Percentiles rank a stretch among this genome's conserved stretches.
Evolutionary conservation across 2,113 vertebrate genomes (phyloP).

Genomic region (Prochilodus magdalenae): DNA sequence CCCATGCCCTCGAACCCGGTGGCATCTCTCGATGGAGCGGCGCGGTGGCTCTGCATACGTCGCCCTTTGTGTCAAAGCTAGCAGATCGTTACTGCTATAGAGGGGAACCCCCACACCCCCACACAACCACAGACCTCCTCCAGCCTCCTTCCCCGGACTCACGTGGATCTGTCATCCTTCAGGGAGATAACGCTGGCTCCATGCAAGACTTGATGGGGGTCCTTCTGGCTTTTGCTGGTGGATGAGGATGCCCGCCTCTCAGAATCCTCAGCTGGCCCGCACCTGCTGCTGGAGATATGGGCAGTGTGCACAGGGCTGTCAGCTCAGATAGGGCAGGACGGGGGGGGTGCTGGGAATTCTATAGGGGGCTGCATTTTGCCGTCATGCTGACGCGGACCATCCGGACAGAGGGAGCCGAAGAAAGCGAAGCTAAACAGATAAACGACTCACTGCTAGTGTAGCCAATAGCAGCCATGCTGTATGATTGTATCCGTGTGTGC

Average conservation of each 20-base stretch:
- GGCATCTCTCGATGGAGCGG: conserved; percentile 56
- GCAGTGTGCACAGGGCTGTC: background rate
- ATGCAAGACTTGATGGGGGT: conserved; percentile 60
- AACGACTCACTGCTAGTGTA: too few relatives aligned
- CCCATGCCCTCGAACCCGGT: conserved; percentile 54
- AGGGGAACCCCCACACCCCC: conserved; percentile 39
- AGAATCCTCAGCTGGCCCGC: conserved; percentile 19
- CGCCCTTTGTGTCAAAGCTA: conserved; percentile 70
- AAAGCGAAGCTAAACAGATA: too few relatives aligned
- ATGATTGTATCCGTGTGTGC: too few relatives aligned
- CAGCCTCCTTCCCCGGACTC: conserved; percentile 63
- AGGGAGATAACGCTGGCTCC: conserved; percentile 69
- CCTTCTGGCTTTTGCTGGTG: conserved; percentile 67
- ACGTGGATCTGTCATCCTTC: conserved; percentile 66
- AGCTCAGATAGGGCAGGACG: background rate
- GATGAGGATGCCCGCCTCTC: conserved; percentile 31
- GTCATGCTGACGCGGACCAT: too few relatives aligned
- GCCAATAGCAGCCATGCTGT: too few relatives aligned
- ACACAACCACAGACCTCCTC: conserved; percentile 51
- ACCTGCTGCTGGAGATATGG: conserved; percentile 24
- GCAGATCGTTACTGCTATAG: conserved; percentile 69
- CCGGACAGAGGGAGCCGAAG: too few relatives aligned
- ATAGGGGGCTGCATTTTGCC: too few relatives aligned
- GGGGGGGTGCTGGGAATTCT: too few relatives aligned
- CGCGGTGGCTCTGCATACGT: conserved; percentile 54